Percentiles rank a stretch among this genome's conserved stretches.
Evolutionary conservation across 2,888 invertebrate species (phyloP).

Genomic region (Nephrotoma flavescens): DNA sequence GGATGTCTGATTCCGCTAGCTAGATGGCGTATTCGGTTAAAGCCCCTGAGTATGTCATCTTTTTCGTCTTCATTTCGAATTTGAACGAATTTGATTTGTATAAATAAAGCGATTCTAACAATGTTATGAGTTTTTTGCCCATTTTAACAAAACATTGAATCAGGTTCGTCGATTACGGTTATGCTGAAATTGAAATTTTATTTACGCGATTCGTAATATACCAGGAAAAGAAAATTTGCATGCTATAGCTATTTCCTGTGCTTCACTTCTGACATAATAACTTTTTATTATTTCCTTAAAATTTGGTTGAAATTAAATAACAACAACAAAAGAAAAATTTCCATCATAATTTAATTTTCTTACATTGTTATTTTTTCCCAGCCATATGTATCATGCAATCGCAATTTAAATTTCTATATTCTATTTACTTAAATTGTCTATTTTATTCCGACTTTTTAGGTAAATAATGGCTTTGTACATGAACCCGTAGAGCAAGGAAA

Average conservation of each 20-base stretch:
- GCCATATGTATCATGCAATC: background rate
- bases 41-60: too few relatives aligned
- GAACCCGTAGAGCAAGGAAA: constrained; percentile 64
- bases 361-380: background rate
- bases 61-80: too few relatives aligned
- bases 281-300: background rate
- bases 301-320: background rate
- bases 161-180: too few relatives aligned
- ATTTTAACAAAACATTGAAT: too few relatives aligned
- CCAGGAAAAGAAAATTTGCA: background rate
- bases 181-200: background rate
- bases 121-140: too few relatives aligned
- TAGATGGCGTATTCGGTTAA: too few relatives aligned
- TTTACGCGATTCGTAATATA: background rate
- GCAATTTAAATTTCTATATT: background rate
- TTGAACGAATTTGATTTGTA: too few relatives aligned
- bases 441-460: constrained; percentile 26
- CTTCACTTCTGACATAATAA: background rate
- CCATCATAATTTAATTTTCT: background rate
- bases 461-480: constrained; percentile 62
- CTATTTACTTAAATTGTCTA: background rate
- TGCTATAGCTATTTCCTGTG: background rate
- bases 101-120: too few relatives aligned
- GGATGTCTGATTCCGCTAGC: too few relatives aligned
- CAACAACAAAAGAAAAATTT: background rate